Evolutionary conservation across 1,140 invertebrate genomes (phyloP).

Genomic region (Zophobas atratus): DNA sequence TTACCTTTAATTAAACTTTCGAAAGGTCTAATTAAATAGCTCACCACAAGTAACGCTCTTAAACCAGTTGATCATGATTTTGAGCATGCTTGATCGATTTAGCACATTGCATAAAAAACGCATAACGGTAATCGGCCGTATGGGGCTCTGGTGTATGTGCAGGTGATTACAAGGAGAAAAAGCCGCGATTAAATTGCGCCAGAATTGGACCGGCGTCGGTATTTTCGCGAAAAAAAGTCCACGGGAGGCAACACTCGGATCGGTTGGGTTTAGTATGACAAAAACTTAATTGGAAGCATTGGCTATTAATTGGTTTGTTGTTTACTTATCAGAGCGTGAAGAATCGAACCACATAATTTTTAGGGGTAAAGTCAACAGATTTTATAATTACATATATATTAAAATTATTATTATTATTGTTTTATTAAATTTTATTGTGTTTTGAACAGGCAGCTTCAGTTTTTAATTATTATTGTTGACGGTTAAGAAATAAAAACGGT

Average conservation of each 20-base stretch:
- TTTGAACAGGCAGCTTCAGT: background rate
- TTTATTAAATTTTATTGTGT: no score
- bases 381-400: no score
- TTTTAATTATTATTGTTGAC: background rate
- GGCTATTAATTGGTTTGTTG: slow-evolving; percentile 12
- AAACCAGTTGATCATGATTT: slow-evolving; percentile 38
- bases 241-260: background rate
- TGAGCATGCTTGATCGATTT: slow-evolving; percentile 37
- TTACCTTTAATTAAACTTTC: slow-evolving; percentile 27
- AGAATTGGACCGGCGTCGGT: slow-evolving; percentile 28
- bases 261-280: background rate
- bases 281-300: background rate
- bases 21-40: slow-evolving; percentile 24
- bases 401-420: no score
- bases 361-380: no score
- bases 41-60: slow-evolving; percentile 19
- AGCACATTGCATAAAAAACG: slow-evolving; percentile 35
- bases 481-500: slow-evolving; percentile 1
- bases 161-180: slow-evolving; percentile 42
- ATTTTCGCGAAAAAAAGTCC: slow-evolving; percentile 28
- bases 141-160: slow-evolving; percentile 28
- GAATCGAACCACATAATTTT: background rate
- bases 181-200: slow-evolving; percentile 38
- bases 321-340: slow-evolving; percentile 7
- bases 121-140: slow-evolving; percentile 29